Evolutionary conservation across 1,140 invertebrate genomes (phyloP), one percentile per base, ranked within the genome.

Genomic region (Trichonephila inaurata): DNA sequence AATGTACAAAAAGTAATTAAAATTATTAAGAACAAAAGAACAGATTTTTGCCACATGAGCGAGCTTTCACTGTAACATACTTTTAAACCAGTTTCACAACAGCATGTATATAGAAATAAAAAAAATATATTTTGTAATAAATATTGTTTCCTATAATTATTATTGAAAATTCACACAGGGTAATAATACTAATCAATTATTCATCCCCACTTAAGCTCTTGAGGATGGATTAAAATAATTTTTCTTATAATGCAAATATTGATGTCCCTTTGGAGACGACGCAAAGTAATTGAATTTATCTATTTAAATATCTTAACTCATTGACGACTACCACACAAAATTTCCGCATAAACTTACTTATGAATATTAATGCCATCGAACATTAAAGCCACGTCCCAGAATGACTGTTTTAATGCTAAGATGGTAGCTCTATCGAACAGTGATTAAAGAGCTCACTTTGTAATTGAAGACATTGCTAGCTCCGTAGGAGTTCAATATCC

Each of bases 281-380:
- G 62, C 33, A 92, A 92, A 92, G 60, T 92, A 85, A 92, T 92
- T 85, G 61, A 92, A 92, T 92, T 92, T 92, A 92, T 92, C 82
- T 86, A 66, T 92, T 92, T 92, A 92, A 92, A 92, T 81, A 92
- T 61, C 82, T 92, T 64, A 66, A 28, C 81, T 92, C 60, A 92
- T 69, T 66, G 82, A 85, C 16, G 19, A 66, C 81, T 92, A 61
- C 72, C 24, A n/a, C 72, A 28, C 61, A 58, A 85, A 85, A 85
- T 92, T 85, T 33, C 24, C 33, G 40, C 77, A 92, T 92, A 92
- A 92, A 85, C 82, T 92, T 92, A 83, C 90, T 92, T 85, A 92
- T 92, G 90, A 92, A 92, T 92, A 92, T 92, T 92, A 92, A 92
- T 92, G 81, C 62, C 62, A 33, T 92, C 81, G 61, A 66, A 83